A percentile compares a stretch with the other conserved stretches of the same genome.
These are phyloP conservation scores for Camponotus pennsylvanicus DNA, from an alignment of 1,140 invertebrate genomes.

Conservation along the genomic window DNA sequence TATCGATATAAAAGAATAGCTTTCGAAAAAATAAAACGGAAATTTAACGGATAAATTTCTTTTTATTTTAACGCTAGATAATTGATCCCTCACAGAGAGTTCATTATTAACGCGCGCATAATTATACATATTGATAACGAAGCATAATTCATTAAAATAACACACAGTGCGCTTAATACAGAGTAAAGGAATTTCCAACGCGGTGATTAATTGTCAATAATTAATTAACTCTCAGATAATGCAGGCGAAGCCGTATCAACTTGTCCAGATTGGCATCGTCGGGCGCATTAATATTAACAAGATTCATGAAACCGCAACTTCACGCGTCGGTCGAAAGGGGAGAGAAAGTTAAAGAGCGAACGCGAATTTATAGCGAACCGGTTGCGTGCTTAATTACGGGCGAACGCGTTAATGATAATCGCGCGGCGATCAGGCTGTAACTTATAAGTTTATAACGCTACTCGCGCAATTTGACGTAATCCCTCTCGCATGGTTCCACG, in stretches of 20 bases:
- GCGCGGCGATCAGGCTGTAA: slow-evolving; percentile 51
- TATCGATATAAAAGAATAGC: not conserved
- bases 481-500: slow-evolving; percentile 28
- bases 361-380: slow-evolving; percentile 41
- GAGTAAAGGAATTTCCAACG: slow-evolving; percentile 33
- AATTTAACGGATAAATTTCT: not conserved
- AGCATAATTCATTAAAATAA: slow-evolving; percentile 35
- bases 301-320: slow-evolving; percentile 47
- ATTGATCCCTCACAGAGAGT: slow-evolving; percentile 15
- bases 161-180: not conserved
- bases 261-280: slow-evolving; percentile 58
- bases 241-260: slow-evolving; percentile 43
- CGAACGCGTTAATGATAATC: slow-evolving; percentile 54
- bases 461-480: slow-evolving; percentile 31
- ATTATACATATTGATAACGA: slow-evolving; percentile 29
- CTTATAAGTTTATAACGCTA: slow-evolving; percentile 64
- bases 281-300: slow-evolving; percentile 63
- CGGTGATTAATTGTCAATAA: slow-evolving; percentile 52
- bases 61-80: not conserved
- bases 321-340: slow-evolving; percentile 26
- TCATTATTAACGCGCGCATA: not conserved
- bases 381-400: slow-evolving; percentile 56
- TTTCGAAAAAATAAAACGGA: not conserved
- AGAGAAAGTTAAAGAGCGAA: slow-evolving; percentile 55
- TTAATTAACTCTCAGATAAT: slow-evolving; percentile 46